Evolutionary conservation across 2,113 vertebrate genomes (phyloP).

Genomic region (Argyrosomus japonicus): DNA sequence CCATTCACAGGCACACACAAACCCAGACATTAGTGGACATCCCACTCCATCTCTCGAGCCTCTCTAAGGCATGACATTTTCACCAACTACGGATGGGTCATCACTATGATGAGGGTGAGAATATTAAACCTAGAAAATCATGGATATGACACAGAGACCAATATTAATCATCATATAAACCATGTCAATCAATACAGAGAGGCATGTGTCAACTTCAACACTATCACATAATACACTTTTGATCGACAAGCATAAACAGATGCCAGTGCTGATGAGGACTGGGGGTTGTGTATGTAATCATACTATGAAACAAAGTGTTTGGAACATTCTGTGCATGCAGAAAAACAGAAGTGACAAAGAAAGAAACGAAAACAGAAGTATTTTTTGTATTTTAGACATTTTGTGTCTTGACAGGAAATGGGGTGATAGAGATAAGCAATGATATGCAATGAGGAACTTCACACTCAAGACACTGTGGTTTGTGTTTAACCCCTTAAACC

Average conservation of each 20-base stretch:
- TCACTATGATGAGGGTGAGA: background rate
- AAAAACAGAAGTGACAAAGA: background rate
- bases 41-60: background rate
- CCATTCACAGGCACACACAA: background rate
- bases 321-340: background rate
- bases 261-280: background rate
- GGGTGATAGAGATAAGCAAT: background rate
- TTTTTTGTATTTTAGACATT: background rate
- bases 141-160: background rate
- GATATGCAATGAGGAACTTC: background rate
- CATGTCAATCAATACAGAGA: background rate
- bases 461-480: background rate
- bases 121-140: slow-evolving; percentile 16
- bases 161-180: no score
- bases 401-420: background rate
- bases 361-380: no score
- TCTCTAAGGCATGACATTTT: background rate
- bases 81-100: background rate
- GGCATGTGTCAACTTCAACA: background rate
- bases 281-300: background rate
- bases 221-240: background rate
- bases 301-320: background rate
- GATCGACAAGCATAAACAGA: background rate
- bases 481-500: no score
- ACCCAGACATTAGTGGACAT: background rate